Conservation (phyloP, 2,888 invertebrate genomes). For the Agrilus cyanescens region DNA sequence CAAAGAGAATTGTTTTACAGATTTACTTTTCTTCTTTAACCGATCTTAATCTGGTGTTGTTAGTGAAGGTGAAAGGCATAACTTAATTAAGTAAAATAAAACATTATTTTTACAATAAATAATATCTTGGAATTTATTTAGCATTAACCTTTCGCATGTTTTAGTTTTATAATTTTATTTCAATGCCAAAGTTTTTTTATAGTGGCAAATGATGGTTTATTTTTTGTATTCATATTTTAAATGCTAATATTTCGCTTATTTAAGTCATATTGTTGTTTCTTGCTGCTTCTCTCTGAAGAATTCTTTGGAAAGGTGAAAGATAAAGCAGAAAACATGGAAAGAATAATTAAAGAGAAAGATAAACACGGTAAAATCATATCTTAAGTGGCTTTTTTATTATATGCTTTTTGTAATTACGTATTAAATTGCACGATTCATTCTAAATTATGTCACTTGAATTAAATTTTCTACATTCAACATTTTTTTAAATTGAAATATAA, state of each 20-base stretch:
- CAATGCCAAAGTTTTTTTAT: neutral
- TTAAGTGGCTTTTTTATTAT: no score
- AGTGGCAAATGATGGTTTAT: neutral
- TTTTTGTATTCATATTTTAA: constrained; percentile 4
- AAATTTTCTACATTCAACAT: no score
- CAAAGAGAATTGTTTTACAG: neutral
- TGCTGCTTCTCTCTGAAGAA: constrained; percentile 41
- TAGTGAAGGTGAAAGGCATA: neutral
- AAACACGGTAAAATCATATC: constrained; percentile 56
- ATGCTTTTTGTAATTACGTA: no score
- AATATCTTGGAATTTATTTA: no score
- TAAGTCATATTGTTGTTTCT: neutral
- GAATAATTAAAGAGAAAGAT: constrained; percentile 84
- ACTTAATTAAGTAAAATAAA: no score
- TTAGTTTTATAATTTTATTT: no score
- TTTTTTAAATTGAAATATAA: no score
- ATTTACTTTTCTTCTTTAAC: no score
- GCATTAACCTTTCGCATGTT: no score
- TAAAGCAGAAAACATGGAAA: constrained; percentile 86
- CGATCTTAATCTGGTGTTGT: neutral
- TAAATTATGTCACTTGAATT: no score
- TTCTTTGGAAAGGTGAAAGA: constrained; percentile 96
- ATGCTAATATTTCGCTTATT: constrained; percentile 1
- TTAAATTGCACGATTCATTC: no score
- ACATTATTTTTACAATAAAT: neutral